Conservation (phyloP, 1,140 invertebrate genomes). For the Listronotus bonariensis region DNA sequence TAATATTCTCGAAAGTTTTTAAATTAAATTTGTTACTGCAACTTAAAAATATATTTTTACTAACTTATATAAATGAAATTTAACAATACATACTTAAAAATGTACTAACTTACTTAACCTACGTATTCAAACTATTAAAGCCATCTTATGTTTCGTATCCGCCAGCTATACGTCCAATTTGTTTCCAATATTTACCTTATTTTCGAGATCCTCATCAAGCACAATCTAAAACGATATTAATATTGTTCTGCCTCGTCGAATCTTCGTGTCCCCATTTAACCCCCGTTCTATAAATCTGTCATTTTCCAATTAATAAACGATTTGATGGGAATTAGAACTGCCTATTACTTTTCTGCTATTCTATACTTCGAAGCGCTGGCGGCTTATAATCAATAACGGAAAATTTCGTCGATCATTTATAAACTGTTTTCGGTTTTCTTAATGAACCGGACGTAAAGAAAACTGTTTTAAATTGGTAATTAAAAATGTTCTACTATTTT, state of each 20-base stretch:
- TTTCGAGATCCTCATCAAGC: background rate
- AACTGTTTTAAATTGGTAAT: background rate
- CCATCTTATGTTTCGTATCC: too few species aligned
- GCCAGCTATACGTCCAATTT: too few species aligned
- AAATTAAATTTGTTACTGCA: too few species aligned
- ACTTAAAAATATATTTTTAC: too few species aligned
- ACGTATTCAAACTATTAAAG: too few species aligned
- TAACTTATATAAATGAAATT: too few species aligned
- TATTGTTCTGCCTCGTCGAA: background rate
- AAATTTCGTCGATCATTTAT: constrained; percentile 10
- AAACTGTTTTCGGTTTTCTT: constrained; percentile 1
- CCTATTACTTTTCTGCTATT: constrained; percentile 1
- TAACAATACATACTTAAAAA: too few species aligned
- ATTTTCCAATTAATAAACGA: constrained; percentile 27
- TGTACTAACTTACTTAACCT: too few species aligned
- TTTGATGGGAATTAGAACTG: constrained; percentile 17
- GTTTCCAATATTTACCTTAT: too few species aligned
- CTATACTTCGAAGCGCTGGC: background rate
- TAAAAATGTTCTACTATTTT: too few species aligned
- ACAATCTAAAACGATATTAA: too few species aligned
- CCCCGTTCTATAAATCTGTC: constrained; percentile 8
- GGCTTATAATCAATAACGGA: constrained; percentile 13
- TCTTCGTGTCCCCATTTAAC: background rate
- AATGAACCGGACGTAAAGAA: constrained; percentile 1
- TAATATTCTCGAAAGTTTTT: too few species aligned